Evolutionary conservation across 2,797 vertebrate genomes (phyloP).

Genomic region (Merluccius polli): DNA sequence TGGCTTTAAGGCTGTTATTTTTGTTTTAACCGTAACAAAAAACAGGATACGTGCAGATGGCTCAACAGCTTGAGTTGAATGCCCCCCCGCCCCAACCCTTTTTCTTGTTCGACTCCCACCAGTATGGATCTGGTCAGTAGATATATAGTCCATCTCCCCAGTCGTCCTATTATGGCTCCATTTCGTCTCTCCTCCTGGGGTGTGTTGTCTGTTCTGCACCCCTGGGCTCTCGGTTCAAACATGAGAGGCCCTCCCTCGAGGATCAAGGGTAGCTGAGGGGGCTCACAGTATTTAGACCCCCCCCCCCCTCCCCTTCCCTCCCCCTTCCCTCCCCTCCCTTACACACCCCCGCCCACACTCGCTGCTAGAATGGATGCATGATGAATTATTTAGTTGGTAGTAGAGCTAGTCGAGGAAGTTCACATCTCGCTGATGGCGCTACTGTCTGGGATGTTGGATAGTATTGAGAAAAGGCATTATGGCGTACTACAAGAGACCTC

Average conservation of each 20-base stretch:
- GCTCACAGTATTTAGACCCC: slow-evolving; percentile 35
- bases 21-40: slow-evolving; percentile 15
- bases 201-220: slow-evolving; percentile 35
- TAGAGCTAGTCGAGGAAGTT: slow-evolving; percentile 37
- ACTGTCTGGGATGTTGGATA: slow-evolving; percentile 9
- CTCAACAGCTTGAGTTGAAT: slow-evolving; percentile 59
- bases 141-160: slow-evolving; percentile 40
- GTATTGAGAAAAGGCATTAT: slow-evolving; percentile 13
- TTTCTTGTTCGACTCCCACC: slow-evolving; percentile 14
- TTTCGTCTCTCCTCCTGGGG: slow-evolving; percentile 17
- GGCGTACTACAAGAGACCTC: not conserved
- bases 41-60: slow-evolving; percentile 53
- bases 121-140: slow-evolving; percentile 31
- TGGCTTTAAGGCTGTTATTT: slow-evolving; percentile 4
- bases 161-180: slow-evolving; percentile 12
- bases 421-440: slow-evolving; percentile 27
- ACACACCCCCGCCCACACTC: not conserved
- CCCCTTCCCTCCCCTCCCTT: not conserved
- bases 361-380: slow-evolving; percentile 30
- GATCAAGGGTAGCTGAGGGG: slow-evolving; percentile 36
- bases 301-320: slow-evolving; percentile 17
- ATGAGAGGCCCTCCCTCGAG: slow-evolving; percentile 51
- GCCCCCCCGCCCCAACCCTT: slow-evolving; percentile 52
- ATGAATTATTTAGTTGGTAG: slow-evolving; percentile 61
- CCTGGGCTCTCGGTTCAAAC: slow-evolving; percentile 43